Base-by-base conservation (phyloP, 2,113 vertebrate species). In the Amphiprion percula region DNA sequence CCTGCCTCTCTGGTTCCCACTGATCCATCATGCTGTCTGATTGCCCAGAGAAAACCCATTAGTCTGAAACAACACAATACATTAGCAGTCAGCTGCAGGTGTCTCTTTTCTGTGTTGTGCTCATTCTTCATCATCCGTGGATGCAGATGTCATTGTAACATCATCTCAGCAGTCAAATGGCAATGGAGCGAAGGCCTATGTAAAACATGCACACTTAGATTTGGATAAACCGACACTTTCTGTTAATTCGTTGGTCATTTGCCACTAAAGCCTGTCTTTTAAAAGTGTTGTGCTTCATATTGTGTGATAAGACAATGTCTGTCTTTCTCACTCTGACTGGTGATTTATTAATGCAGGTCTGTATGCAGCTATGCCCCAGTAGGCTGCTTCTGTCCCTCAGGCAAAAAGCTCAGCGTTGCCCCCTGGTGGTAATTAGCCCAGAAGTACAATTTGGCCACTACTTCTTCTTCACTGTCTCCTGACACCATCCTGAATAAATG, bases 281-380 rank as follows among this genome's bases (percentile, higher is more conserved):
- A n/a, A 76, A 16, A 50, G 28, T 49, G 21, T 15, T 53, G 59
- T 23, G 46, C 41, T 65, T 55, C 60, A 68, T 44, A 54, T 39
- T 68, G 30, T 68, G 73, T 72, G 74, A 79, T 74, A 84, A 77
- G 69, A 83, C 68, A 74, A 79, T 41, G 39, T 78, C 64, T 47
- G 41, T 89, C 84, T 83, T 74, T 74, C 79, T 88, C 46, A 64
- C 63, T 80, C 77, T 72, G 69, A 75, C 72, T 77, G 4, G 85
- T 93, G 91, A 94, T 93, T 93, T 93, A 94, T 94, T 92, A 92
- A 90, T 93, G 92, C 93, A 94, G 93, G 80, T 87, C 84, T 89
- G 82, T 62, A 67, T 90, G 90, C 87, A 84, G 88, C 80, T 83
- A 37, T 88, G 77, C 77, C 86, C 86, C 83, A 83, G 72, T 82